Evolutionary conservation across 2,888 invertebrate species (phyloP).

Genomic region (Agrotis puta): DNA sequence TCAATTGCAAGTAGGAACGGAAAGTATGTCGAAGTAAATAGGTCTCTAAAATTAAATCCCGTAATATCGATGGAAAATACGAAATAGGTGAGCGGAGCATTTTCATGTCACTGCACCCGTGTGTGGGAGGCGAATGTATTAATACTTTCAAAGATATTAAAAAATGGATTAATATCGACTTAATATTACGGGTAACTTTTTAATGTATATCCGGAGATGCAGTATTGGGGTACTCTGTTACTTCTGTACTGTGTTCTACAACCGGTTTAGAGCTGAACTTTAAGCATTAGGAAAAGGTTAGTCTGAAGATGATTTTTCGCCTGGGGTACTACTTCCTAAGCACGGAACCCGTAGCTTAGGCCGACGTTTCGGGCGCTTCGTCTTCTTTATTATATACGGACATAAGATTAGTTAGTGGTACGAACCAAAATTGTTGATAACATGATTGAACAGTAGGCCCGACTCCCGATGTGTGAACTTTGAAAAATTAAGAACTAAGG

Average conservation of each 20-base stretch:
- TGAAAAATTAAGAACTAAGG: no score
- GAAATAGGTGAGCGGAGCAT: slow-evolving; percentile 42
- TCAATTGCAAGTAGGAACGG: slow-evolving; percentile 27
- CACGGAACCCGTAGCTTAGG: no score
- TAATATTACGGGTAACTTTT: slow-evolving; percentile 6
- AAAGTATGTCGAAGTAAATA: slow-evolving; percentile 28
- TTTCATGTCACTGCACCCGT: slow-evolving; percentile 56
- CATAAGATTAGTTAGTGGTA: no score
- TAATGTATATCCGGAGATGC: not conserved
- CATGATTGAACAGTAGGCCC: no score
- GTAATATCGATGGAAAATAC: slow-evolving; percentile 55
- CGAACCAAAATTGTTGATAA: no score
- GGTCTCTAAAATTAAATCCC: slow-evolving; percentile 51
- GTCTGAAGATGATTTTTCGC: no score
- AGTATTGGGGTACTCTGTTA: not conserved
- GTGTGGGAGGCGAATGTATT: slow-evolving; percentile 33
- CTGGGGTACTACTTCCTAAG: no score
- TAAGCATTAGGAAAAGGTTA: no score
- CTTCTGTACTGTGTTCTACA: not conserved
- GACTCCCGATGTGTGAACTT: no score
- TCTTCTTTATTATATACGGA: no score
- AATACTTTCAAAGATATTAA: slow-evolving; percentile 42
- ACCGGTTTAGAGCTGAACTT: no score
- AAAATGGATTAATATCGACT: slow-evolving; percentile 24
- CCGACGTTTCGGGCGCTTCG: no score